Evolutionary conservation across 2,797 vertebrate species (phyloP).

Genomic region (Anguilla anguilla): DNA sequence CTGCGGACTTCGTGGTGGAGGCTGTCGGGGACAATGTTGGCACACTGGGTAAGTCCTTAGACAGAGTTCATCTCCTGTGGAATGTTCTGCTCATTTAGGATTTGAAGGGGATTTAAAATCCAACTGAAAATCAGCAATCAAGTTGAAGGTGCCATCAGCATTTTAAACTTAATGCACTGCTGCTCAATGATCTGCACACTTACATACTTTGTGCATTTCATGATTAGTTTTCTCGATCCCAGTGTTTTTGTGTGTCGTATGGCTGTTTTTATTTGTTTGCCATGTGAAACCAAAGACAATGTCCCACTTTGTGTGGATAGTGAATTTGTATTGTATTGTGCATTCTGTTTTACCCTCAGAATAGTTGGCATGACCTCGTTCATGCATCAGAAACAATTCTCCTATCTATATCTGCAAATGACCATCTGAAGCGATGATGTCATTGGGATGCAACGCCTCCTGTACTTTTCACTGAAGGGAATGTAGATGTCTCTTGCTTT

Average conservation of each 20-base stretch:
- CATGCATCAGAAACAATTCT: not conserved
- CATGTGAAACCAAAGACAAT: no score
- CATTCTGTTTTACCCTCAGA: no score
- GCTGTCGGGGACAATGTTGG: constrained; percentile 73
- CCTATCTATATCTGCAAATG: not conserved
- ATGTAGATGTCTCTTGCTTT: not conserved
- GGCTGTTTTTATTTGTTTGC: no score
- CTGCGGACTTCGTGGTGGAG: constrained; percentile 75
- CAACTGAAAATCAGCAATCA: not conserved
- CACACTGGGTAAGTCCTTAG: constrained; percentile 65
- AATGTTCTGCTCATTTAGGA: not conserved
- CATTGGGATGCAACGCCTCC: not conserved
- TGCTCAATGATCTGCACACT: no score
- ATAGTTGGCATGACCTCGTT: not conserved
- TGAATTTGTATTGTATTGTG: no score
- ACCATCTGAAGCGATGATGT: not conserved
- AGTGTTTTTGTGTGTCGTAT: no score
- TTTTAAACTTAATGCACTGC: no score
- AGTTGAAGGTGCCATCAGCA: no score
- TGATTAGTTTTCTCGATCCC: not conserved
- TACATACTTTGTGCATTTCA: no score
- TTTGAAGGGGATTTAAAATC: not conserved
- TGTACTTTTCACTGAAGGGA: no score
- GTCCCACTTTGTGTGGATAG: no score
- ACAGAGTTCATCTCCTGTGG: not conserved